phyloP scores from a whole-genome alignment of 2,113 vertebrate genomes.

The Lagopus muta region DNA sequence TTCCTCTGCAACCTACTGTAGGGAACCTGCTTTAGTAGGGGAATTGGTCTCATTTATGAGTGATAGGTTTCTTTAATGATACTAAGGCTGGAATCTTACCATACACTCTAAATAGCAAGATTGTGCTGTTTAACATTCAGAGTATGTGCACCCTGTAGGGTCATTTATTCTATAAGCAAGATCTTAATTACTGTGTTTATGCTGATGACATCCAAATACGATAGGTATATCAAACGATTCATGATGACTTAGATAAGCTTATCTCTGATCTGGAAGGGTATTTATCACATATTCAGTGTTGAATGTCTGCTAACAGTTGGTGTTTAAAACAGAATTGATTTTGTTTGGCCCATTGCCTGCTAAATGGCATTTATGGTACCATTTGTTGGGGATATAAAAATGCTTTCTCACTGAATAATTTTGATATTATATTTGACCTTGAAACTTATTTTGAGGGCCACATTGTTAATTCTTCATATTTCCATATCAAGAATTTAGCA shows the following conservation, averaged over 20 bases:
- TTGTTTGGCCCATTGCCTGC: slow-evolving; percentile 23
- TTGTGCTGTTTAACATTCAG: neutral
- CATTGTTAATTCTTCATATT: slow-evolving; percentile 26
- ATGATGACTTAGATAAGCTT: slow-evolving; percentile 25
- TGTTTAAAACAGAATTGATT: slow-evolving; percentile 8
- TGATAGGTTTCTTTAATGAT: neutral
- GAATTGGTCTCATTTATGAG: neutral
- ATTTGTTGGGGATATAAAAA: neutral
- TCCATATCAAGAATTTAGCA: slow-evolving; percentile 24
- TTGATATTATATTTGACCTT: slow-evolving; percentile 15
- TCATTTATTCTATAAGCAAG: neutral
- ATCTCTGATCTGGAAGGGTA: neutral
- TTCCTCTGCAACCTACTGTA: neutral
- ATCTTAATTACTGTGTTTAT: slow-evolving; percentile 46
- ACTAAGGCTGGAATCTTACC: neutral
- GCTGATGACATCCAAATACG: slow-evolving; percentile 41
- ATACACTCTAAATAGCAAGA: neutral
- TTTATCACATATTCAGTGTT: neutral
- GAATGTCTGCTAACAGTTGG: slow-evolving; percentile 5
- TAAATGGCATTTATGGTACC: neutral
- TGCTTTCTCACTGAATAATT: slow-evolving; percentile 18
- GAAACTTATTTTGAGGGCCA: slow-evolving; percentile 7
- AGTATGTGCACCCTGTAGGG: neutral
- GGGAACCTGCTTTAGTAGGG: neutral
- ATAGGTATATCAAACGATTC: slow-evolving; percentile 24